Base-by-base conservation (phyloP, 2,113 vertebrate genomes). In the Marcusenius ussheri region DNA sequence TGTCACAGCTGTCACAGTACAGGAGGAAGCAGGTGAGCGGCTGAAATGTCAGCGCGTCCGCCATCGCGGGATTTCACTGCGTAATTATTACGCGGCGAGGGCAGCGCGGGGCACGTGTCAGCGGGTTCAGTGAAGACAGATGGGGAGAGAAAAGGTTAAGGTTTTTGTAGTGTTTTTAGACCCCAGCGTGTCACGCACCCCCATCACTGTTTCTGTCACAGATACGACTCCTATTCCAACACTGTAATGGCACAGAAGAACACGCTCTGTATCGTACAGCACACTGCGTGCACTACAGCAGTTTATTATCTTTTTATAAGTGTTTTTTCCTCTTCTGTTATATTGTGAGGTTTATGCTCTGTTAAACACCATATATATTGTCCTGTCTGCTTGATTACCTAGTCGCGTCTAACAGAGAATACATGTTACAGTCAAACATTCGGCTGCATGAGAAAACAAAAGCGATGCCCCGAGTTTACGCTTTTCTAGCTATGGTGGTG, bases 1-100 rank as follows among this genome's bases (percentile, higher is more conserved):
- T 98, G 87, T 99, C 97, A n/a, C 97, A 98, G 90, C 95, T 98
- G 90, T 93, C 97, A 85, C 96, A 98, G 92, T 97, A 98, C 95
- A 97, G 94, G 95, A 97, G 95, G 92, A 96, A 95, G 77, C 96
- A 97, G 95, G 98, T 99, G 94, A 95, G 95, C 91, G 9, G 9
- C 50, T 31, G n/a, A 24, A 24, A 21, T 77, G 90, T 46, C 51
- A 8, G 58, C 42, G 49, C 47, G n/a, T 51, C 85, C n/a, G n/a
- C 47, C 85, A 27, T 35, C 13, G 17, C 2, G 35, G 49, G 24
- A 35, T 88, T 88, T 66, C 87, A 45, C 56, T 24, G 56, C n/a
- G 51, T 31, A 88, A 88, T 88, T 88, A 62, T 88, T 50, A 88
- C 53, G 39, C 87, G 50, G 50, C 19, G 9, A 88, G 35, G 53